phyloP scores from a whole-genome alignment of 2,113 vertebrate species.

The Murina feae region DNA sequence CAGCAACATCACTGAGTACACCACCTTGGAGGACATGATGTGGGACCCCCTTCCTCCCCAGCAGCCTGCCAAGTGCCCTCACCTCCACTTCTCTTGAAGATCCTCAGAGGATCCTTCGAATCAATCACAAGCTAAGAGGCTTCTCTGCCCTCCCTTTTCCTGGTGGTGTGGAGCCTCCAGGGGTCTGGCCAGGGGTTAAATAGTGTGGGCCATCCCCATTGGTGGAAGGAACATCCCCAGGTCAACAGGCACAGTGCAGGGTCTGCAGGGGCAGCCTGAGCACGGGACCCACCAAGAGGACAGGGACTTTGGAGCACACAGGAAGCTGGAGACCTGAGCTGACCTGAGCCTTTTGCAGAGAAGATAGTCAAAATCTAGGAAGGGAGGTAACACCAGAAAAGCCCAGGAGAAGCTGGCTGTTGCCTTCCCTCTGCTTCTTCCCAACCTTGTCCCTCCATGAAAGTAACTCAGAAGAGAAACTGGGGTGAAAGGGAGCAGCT shows the following conservation, averaged over 20 bases:
- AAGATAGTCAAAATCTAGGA: not conserved
- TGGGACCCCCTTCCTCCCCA: not conserved
- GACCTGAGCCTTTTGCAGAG: not conserved
- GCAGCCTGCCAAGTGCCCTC: not conserved
- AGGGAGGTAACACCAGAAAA: fast-evolving
- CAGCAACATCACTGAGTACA: not conserved
- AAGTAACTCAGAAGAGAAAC: not conserved
- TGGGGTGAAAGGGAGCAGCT: not conserved
- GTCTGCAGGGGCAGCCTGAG: not conserved
- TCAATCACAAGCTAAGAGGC: not conserved
- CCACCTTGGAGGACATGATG: not conserved
- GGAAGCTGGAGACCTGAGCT: not conserved
- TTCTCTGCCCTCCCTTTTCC: not conserved
- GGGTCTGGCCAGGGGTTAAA: not conserved
- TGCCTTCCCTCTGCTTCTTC: not conserved
- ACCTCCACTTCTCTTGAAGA: not conserved
- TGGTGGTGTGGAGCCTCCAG: not conserved
- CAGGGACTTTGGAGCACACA: not conserved
- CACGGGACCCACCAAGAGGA: not conserved
- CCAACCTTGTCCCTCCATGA: not conserved
- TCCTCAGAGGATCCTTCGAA: not conserved
- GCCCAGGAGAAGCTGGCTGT: not conserved
- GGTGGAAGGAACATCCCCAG: not conserved
- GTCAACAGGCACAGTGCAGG: not conserved
- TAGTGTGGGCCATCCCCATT: too few relatives aligned